Percentiles rank a stretch among this genome's conserved stretches.
These are phyloP conservation scores for Leptinotarsa texana DNA, from an alignment of 1,140 invertebrate species.

Conservation along the genomic window DNA sequence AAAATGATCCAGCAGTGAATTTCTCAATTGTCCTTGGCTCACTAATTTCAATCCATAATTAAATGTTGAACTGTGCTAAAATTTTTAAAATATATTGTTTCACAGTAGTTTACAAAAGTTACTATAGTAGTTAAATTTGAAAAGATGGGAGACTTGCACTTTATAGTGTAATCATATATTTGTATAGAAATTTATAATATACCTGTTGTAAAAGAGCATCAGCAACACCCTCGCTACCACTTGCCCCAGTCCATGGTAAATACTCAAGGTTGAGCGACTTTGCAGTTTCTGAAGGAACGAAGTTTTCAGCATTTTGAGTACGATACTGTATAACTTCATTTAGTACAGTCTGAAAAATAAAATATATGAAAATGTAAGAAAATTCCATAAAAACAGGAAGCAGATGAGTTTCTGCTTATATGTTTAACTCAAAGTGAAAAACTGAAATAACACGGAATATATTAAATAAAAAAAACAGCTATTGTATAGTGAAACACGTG, in stretches of 20 bases:
- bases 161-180: neutral
- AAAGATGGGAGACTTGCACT: neutral
- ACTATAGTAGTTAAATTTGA: neutral
- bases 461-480: no score
- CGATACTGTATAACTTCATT: constrained; percentile 65
- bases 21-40: constrained; percentile 58
- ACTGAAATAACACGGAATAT: no score
- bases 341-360: constrained; percentile 57
- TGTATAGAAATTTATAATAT: neutral
- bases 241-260: constrained; percentile 68
- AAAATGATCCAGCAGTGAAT: constrained; percentile 70
- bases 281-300: constrained; percentile 54
- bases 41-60: constrained; percentile 63
- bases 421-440: no score
- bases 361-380: neutral
- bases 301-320: constrained; percentile 61
- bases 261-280: constrained; percentile 59
- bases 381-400: neutral
- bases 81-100: constrained; percentile 9
- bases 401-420: neutral
- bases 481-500: no score
- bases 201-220: constrained; percentile 62
- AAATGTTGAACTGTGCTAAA: constrained; percentile 61
- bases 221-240: constrained; percentile 59
- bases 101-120: neutral